Base-by-base conservation (phyloP, 2,797 vertebrate genomes). In the Cynodonichthys magdalenae region DNA sequence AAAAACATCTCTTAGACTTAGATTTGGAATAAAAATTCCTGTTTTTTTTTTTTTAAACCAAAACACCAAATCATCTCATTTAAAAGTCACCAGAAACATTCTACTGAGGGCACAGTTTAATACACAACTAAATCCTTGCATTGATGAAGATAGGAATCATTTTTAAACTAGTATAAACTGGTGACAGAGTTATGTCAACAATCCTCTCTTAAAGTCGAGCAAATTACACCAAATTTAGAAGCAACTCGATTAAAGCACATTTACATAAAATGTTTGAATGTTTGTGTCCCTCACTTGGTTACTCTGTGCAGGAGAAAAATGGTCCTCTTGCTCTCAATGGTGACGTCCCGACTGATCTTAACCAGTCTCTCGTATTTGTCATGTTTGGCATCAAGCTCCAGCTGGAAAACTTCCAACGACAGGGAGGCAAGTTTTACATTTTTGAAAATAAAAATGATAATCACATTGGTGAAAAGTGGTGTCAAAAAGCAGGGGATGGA, bases 301-400 rank as follows among this genome's bases (percentile, higher is more conserved):
- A 98, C 95, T 91, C 97, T 94, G 65, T 99, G 98, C 47, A 99
- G 87, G 66, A 99, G 94, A 73, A 99, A 99, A 83, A 99, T 99
- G 0, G 94, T 96, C 79, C 97, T 94, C 88, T 99, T 99, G 92
- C 97, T 99, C 86, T 99, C 98, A 0, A 99, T 98, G 19, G 98
- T 99, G 86, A 98, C 86, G 69, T 99, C 98, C 44, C 97, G 95
- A 71, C 96, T 97, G 77, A 98, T 93, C 87, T 99, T 99, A 47
- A 99, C 96, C 0, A 99, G 94, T 9, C 96, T 93, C 65, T 99
- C 97, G 0, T 99, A 92, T 84, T 97, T 99, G 77, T 99, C 98
- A 0, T 99, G 96, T 74, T 93, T 95, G 55, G 93, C 94, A 85
- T 99, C 97, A 2, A 99, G 94, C 79, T 99, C 98, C 90, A 94